Evolutionary conservation across 1,140 invertebrate genomes (phyloP).

Genomic region (Drosophila yakuba): DNA sequence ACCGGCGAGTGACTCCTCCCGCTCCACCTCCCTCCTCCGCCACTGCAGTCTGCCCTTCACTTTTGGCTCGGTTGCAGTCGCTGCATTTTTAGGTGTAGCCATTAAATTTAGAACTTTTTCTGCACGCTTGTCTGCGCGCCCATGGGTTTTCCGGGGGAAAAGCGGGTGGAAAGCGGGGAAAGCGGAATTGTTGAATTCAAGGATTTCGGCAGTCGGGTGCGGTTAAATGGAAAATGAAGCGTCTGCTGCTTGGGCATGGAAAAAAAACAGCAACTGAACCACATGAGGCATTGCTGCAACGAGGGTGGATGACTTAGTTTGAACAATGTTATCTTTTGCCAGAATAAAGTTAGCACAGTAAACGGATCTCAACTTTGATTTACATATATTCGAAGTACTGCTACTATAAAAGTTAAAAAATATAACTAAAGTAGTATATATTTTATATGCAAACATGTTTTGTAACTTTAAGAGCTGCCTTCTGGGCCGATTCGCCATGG

Average conservation of each 20-base stretch:
- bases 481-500: conserved; percentile 19
- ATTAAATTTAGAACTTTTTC: conserved; percentile 82
- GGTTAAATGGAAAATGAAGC: conserved; percentile 79
- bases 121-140: conserved; percentile 76
- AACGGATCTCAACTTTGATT: too few relatives aligned
- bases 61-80: conserved; percentile 62
- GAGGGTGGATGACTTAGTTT: conserved; percentile 9
- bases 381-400: too few relatives aligned
- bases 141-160: conserved; percentile 7
- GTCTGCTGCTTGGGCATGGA: conserved; percentile 55
- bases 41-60: conserved; percentile 36
- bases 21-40: not conserved
- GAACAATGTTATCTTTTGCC: not conserved
- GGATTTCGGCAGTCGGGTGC: conserved; percentile 57
- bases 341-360: not conserved
- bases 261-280: conserved; percentile 18
- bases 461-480: conserved; percentile 5
- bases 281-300: conserved; percentile 21
- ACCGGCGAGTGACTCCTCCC: conserved; percentile 26
- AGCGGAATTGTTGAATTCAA: not conserved
- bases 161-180: not conserved
- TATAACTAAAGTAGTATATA: too few relatives aligned
- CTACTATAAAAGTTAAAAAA: too few relatives aligned
- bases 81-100: conserved; percentile 82
- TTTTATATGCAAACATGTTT: too few relatives aligned